Evolutionary conservation across 2,797 vertebrate species (phyloP).

Genomic region (Pseudocheirus occidentalis): DNA sequence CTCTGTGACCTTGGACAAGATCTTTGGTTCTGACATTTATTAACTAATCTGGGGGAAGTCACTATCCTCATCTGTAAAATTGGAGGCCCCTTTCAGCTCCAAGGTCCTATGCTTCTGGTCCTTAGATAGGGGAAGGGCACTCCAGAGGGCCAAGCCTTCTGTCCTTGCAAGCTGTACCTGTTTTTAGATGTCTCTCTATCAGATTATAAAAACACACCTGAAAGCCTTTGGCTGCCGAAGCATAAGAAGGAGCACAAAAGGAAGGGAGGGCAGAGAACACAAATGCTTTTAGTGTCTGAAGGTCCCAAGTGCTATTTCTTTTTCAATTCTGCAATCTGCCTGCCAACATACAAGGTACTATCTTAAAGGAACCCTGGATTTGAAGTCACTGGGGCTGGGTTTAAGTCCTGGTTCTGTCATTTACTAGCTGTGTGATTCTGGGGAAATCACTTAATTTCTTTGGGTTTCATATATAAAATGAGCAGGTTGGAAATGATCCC

Average conservation of each 20-base stretch:
- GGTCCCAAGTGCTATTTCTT: background rate
- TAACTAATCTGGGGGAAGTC: background rate
- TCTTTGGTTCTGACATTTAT: background rate
- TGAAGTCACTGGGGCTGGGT: background rate
- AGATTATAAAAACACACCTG: background rate
- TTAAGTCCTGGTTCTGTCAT: background rate
- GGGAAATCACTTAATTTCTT: background rate
- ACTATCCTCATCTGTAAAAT: background rate
- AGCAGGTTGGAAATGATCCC: background rate
- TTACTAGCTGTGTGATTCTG: background rate
- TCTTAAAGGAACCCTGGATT: background rate
- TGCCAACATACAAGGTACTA: background rate
- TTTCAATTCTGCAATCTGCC: background rate
- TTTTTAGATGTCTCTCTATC: background rate
- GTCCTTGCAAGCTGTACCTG: background rate
- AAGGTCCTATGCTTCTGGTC: background rate
- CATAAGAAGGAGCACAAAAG: background rate
- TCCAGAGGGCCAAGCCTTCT: background rate
- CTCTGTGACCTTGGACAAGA: background rate
- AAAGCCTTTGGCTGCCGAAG: background rate
- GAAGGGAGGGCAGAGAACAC: background rate
- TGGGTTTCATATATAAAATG: background rate
- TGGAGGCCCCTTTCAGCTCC: background rate
- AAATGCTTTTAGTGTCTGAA: background rate
- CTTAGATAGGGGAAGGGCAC: background rate